Percentiles rank a stretch among this genome's conserved stretches.
Evolutionary conservation across 2,797 vertebrate genomes (phyloP).

Genomic region (Acanthis flammea): DNA sequence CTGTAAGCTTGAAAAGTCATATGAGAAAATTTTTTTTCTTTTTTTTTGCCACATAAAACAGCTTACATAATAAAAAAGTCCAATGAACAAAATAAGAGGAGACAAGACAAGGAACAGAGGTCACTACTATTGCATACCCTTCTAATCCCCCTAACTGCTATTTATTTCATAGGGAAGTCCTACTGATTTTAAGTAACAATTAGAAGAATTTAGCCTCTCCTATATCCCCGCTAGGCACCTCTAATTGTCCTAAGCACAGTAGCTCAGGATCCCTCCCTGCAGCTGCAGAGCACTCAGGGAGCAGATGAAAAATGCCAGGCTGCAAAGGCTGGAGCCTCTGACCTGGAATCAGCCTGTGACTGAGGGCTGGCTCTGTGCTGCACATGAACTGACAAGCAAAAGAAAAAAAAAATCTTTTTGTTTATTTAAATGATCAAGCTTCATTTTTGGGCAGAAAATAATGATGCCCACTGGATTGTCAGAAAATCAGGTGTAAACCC

Average conservation of each 20-base stretch:
- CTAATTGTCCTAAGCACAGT: not conserved
- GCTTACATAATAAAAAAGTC: not conserved
- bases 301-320: not conserved
- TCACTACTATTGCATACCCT: not conserved
- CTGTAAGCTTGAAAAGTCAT: not conserved
- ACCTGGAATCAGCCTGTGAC: not conserved
- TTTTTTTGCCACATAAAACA: not conserved
- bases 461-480: not conserved
- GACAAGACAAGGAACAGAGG: not conserved
- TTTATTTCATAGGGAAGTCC: constrained; percentile 9
- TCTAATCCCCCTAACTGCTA: constrained; percentile 16
- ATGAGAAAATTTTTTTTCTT: not conserved
- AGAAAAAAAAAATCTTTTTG: not conserved
- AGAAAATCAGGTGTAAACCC: not conserved
- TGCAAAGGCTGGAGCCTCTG: not conserved
- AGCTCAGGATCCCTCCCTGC: not conserved
- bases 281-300: not conserved
- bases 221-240: not conserved
- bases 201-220: not conserved
- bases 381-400: not conserved
- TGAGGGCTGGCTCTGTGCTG: not conserved
- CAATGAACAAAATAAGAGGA: not conserved
- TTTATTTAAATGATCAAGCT: not conserved
- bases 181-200: not conserved
- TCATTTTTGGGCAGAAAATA: not conserved